phyloP scores from a whole-genome alignment of 2,888 invertebrate genomes.

The Oscheius sp. region DNA sequence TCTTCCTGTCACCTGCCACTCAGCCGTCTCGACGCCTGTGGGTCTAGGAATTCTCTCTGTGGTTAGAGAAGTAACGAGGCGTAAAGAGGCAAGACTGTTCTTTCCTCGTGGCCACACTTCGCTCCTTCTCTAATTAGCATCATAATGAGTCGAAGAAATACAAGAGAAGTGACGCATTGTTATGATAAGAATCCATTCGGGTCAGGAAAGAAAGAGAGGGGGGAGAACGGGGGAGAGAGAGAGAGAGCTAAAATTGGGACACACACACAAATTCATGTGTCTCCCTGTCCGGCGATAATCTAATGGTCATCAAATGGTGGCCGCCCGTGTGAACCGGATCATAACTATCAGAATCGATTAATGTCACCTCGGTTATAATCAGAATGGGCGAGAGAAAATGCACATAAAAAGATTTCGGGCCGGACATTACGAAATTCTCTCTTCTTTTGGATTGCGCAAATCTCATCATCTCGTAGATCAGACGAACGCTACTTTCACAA shows the following conservation, averaged over 20 bases:
- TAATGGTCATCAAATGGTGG: constrained; percentile 27
- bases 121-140: constrained; percentile 16
- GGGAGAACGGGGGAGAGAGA: neutral
- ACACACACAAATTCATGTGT: constrained; percentile 10
- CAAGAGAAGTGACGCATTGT: constrained; percentile 3
- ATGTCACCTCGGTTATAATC: no score
- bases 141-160: neutral
- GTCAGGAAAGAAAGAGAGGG: neutral
- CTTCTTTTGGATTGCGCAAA: no score
- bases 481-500: no score
- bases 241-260: constrained; percentile 1
- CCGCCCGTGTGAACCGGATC: constrained; percentile 26
- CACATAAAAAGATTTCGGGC: no score
- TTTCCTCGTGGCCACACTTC: neutral
- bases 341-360: constrained; percentile 28
- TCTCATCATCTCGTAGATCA: no score
- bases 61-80: no score
- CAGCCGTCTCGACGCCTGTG: neutral
- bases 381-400: no score
- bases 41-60: no score
- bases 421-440: no score
- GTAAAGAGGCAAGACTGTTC: neutral
- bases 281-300: constrained; percentile 13
- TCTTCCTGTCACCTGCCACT: constrained; percentile 8
- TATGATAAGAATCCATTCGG: constrained; percentile 16